A percentile compares a stretch with the other conserved stretches of the same genome.
phyloP scores from a whole-genome alignment of 2,113 vertebrate species.

The Scalopus aquaticus region DNA sequence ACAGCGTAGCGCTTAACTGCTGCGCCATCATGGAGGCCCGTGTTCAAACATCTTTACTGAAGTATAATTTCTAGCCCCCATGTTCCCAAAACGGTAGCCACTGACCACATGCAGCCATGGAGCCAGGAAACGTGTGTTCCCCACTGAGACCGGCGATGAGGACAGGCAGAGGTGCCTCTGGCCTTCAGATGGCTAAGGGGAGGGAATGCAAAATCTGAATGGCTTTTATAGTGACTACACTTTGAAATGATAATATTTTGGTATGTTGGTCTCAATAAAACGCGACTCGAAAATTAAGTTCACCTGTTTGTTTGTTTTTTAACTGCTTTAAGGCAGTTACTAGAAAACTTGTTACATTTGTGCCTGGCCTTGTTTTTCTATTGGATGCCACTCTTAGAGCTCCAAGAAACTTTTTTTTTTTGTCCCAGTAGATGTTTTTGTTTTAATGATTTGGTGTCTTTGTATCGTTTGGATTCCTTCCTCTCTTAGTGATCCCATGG shows the following conservation, averaged over 20 bases:
- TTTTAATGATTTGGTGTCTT: not conserved
- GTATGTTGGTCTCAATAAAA: not conserved
- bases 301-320: not conserved
- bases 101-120: rapidly evolving
- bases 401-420: too few species aligned
- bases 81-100: not conserved
- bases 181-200: not conserved
- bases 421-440: not conserved
- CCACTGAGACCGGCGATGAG: rapidly evolving
- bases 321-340: not conserved
- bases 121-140: not conserved
- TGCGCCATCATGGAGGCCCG: too few species aligned
- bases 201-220: not conserved
- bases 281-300: not conserved
- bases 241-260: not conserved
- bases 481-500: not conserved
- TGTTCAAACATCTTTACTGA: too few species aligned
- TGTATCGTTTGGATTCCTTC: not conserved
- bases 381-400: rapidly evolving
- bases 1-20: too few species aligned
- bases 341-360: not conserved
- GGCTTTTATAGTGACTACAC: not conserved
- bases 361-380: too few species aligned
- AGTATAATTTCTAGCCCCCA: not conserved
- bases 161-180: not conserved